Base-by-base conservation (phyloP, 1,140 invertebrate species). In the Helicoverpa zea region DNA sequence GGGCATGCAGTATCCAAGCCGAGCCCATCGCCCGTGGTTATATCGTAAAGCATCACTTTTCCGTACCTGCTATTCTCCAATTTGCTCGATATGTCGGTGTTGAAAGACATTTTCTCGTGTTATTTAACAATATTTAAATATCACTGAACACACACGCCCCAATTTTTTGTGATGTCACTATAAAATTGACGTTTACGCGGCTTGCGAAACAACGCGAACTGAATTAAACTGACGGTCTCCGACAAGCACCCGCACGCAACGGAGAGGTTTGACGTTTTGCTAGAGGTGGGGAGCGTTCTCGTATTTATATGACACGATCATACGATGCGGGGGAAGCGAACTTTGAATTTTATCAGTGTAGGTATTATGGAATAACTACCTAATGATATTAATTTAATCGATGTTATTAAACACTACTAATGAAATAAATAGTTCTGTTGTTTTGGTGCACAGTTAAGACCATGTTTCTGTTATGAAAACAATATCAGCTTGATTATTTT, bases 21-120 rank as follows among this genome's bases (percentile, higher is more conserved):
- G 59, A 73, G 61, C 49, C 59, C 75, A 64, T 64, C 68, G 56
- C 35, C 68, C 64, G 63, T 66, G 52, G 61, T 74, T 51, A 54
- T 81, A 79, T 70, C 47, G 70, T 83, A 78, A 79, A 63, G n/a
- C 14, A 35, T 80, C 79, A 81, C 72, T 66, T 35, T 18, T 85
- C 66, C 89, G 81, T 94, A 95, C 94, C 93, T 94, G 94, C 92
- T 94, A 86, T 91, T 95, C 84, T 95, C 93, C 89, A 95, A 88
- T 90, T 92, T 95, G 51, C 89, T 90, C 43, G 93, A 95, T 85
- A 95, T 91, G 80, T 94, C 92, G 80, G 93, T 95, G 88, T 94
- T 93, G 90, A 94, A 94, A 91, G 93, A 90, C 94, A 95, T 95
- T 84, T 94, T 93, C 89, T 88, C 79, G 91, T 92, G 88, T 87